Base-by-base conservation (phyloP, 2,113 vertebrate genomes). In the Phylloscopus whistleri region DNA sequence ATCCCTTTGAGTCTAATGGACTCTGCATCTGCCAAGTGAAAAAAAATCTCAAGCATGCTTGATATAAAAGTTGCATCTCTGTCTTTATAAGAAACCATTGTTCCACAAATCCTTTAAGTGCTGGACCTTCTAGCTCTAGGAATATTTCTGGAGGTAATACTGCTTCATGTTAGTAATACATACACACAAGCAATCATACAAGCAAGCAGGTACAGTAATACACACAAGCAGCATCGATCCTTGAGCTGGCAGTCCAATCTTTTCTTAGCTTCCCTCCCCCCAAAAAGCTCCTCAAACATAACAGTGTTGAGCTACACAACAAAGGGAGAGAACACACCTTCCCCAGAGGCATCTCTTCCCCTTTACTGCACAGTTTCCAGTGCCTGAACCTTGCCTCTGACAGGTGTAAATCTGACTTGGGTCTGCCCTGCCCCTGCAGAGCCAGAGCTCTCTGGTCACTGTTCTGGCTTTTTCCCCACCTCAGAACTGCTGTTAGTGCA, bases 1-100 rank as follows among this genome's bases (percentile, higher is more conserved):
- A 74, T 83, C 43, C 16, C 76, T 95, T 37, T 23, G 64, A 77
- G 51, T 60, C 80, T 92, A 93, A 95, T 52, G 94, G 93, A 84
- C 35, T 75, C 60, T 75, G 59, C 48, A 8, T 27, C 73, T 49
- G 73, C 94, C 88, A 90, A 95, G 72, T 35, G 56, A 75, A 81
- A 88, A 88, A 67, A 92, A 72, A 58, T 13, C 73, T 78, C 84
- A 37, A 53, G 58, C 27, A 26, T 7, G 27, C 37, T 46, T 53
- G 31, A 48, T 53, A 60, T 10, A 55, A 44, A 70, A 92, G 56
- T 60, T 63, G 24, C 33, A 39, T 37, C 49, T 55, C 44, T 20
- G 14, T 46, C 56, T 87, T 62, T 24, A 46, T 41, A 59, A 44
- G 52, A 92, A 88, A 64, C 28, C 31, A 59, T 41, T 78, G 39